Conservation (phyloP, 1,140 invertebrate genomes). For the Pomacea maculata region DNA sequence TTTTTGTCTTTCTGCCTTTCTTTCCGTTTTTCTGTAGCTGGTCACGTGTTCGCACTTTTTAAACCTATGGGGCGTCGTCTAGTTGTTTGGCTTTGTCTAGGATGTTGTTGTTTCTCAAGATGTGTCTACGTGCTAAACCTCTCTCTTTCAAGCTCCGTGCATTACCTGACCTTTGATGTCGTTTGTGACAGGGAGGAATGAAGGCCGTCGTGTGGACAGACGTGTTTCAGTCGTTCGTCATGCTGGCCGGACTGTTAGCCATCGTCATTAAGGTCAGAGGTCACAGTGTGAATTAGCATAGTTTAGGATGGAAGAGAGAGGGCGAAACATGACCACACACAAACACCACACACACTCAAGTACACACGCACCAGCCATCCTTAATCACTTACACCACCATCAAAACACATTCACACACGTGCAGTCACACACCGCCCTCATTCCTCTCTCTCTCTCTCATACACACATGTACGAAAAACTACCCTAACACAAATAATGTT, state of each 20-base stretch:
- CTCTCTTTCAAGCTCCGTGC: not conserved
- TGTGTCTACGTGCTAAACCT: not conserved
- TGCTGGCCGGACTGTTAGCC: constrained; percentile 33
- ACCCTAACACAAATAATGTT: no score
- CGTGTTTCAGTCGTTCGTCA: constrained; percentile 27
- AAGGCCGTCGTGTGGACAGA: constrained; percentile 33
- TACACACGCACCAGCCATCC: not conserved
- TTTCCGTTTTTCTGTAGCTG: not conserved
- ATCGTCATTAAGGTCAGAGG: constrained; percentile 34
- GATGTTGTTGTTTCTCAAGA: not conserved
- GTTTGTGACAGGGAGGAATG: constrained; percentile 26
- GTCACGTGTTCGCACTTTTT: not conserved
- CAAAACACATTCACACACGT: not conserved
- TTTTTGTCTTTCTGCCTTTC: constrained; percentile 7
- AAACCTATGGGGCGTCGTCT: no score
- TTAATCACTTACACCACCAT: not conserved
- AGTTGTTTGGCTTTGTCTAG: not conserved
- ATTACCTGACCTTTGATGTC: no score
- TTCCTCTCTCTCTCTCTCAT: no score
- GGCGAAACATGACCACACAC: not conserved
- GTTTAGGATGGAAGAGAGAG: not conserved
- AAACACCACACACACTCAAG: not conserved
- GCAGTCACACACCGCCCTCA: no score
- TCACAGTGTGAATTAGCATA: not conserved
- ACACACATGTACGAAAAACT: no score